These are phyloP conservation scores for Loxodonta africana DNA, from an alignment of 2,113 vertebrate genomes.

Conservation along the genomic window DNA sequence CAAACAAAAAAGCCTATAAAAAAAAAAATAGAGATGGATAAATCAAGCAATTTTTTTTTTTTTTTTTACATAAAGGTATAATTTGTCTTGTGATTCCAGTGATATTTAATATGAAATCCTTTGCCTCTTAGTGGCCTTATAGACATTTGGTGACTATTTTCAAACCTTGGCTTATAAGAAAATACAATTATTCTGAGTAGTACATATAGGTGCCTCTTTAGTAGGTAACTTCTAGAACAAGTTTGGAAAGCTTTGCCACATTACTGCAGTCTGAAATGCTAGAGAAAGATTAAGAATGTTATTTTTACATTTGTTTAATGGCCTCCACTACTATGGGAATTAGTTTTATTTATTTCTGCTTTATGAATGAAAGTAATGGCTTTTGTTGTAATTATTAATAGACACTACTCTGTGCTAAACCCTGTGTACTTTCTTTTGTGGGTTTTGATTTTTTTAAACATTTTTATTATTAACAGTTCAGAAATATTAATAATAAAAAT, in stretches of 20 bases:
- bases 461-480: background rate
- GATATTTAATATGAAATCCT: background rate
- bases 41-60: background rate
- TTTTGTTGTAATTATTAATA: conserved; percentile 62
- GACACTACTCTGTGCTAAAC: background rate
- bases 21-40: background rate
- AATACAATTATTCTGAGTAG: background rate
- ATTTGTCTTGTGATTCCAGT: background rate
- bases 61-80: background rate
- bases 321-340: background rate
- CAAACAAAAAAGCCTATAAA: no score
- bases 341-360: conserved; percentile 53
- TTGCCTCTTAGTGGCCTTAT: background rate
- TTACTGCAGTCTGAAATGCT: conserved; percentile 28
- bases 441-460: conserved; percentile 58
- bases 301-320: conserved; percentile 27
- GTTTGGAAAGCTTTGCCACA: conserved; percentile 28
- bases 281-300: conserved; percentile 31
- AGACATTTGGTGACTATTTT: conserved; percentile 46
- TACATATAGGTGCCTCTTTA: background rate
- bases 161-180: background rate
- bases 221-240: background rate
- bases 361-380: conserved; percentile 49
- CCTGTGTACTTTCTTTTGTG: background rate
- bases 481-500: conserved; percentile 13